Evolutionary conservation across 2,113 vertebrate genomes (phyloP).

Genomic region (Equus quagga): DNA sequence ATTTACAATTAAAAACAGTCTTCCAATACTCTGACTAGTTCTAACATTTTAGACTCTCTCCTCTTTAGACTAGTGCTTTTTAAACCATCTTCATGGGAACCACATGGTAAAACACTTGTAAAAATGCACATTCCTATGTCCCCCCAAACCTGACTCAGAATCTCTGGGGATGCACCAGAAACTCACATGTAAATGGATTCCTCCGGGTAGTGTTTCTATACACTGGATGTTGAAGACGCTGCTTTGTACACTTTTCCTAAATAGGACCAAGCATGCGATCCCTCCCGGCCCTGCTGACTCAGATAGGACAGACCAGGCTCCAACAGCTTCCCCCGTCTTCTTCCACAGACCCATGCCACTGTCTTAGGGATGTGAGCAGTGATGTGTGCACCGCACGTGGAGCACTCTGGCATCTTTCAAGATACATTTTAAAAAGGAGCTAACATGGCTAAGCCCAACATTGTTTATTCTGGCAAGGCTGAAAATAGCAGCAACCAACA

Average conservation of each 20-base stretch:
- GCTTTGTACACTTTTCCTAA: background rate
- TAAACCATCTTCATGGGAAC: background rate
- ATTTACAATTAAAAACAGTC: background rate
- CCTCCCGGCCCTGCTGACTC: background rate
- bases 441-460: background rate
- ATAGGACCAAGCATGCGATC: fast-evolving
- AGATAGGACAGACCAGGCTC: background rate
- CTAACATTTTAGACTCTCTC: background rate
- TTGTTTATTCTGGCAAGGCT: constrained; percentile 81
- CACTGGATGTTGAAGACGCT: too few relatives aligned
- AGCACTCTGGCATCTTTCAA: background rate
- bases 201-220: too few relatives aligned
- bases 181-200: background rate
- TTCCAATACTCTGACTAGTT: background rate
- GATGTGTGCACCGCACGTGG: background rate
- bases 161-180: background rate
- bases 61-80: background rate
- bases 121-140: background rate
- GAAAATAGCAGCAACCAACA: constrained; percentile 83
- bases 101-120: background rate
- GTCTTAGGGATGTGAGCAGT: fast-evolving
- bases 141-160: background rate
- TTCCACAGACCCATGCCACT: background rate
- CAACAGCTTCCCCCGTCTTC: fast-evolving
- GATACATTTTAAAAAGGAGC: background rate